Base-by-base conservation (phyloP, 2,113 vertebrate species). In the Balaeniceps rex region DNA sequence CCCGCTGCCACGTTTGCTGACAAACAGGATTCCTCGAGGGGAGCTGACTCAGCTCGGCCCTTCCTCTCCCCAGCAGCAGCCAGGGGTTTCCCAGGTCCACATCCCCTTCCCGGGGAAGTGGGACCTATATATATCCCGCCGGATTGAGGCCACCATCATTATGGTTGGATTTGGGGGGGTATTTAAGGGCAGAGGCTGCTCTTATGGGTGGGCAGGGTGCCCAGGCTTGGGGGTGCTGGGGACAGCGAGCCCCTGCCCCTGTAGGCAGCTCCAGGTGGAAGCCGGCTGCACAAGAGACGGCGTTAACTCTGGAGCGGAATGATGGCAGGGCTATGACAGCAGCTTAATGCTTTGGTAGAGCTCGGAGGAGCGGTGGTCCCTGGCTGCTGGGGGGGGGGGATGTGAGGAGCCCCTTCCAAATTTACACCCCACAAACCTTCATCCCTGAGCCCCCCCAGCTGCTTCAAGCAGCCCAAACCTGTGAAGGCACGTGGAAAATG, bases 101-200 rank as follows among this genome's bases (percentile, higher is more conserved):
- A 95, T 97, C 96, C 95, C 94, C 95, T 97, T 97, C 96, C 94
- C 92, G n/a, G 69, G 95, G 95, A 96, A 96, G 92, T 93, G 90
- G 95, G 94, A 95, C 87, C 90, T 97, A 97, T 84, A 89, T 58
- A 96, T 96, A 95, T 70, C 94, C 81, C 8, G 1, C 72, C 47
- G 54, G 93, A 42, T 28, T 10, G 1, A 7, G 88, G 95, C 92
- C 96, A 78, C 19, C 1, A 1, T 74, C 89, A 74, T 93, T 97
- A 84, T 78, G 95, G 96, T 78, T 2, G 4, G 10, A 21, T 65
- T 5, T 58, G 24, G 49, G 70, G 51, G 42, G 28, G 46, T 47
- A 26, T 60, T 69, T 83, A 58, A 90, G 89, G 95, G 19, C 77
- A 9, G 93, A 70, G 22, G 46, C 51, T 51, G 86, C 23, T 81